phyloP scores from a whole-genome alignment of 2,113 vertebrate genomes.

The Chaetura pelagica region DNA sequence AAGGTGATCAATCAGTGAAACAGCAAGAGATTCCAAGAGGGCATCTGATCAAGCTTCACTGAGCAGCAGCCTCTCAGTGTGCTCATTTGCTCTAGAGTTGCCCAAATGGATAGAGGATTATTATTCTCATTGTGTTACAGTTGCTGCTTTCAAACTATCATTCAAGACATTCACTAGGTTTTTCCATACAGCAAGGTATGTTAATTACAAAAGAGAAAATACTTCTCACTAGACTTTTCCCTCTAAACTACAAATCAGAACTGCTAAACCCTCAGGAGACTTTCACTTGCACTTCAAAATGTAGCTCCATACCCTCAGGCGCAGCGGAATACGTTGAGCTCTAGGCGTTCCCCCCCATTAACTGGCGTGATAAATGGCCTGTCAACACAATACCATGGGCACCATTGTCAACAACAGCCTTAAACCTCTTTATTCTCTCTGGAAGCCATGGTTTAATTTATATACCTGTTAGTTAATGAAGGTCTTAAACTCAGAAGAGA shows the following conservation, averaged over 20 bases:
- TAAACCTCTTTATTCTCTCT: not conserved
- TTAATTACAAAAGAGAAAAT: not conserved
- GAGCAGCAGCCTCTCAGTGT: not conserved
- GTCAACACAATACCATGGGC: not conserved
- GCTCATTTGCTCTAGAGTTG: not conserved
- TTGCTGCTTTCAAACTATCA: not conserved
- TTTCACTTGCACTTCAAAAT: not conserved
- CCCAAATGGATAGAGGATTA: not conserved
- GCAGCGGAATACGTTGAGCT: not conserved
- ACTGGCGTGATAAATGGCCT: not conserved
- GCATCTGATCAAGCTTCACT: not conserved
- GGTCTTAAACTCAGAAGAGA: not conserved
- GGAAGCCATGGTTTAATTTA: not conserved
- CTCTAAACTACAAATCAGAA: not conserved
- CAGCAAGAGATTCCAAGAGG: not conserved
- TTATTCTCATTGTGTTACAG: not conserved
- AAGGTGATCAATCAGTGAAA: not conserved
- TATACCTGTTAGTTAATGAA: constrained; percentile 8
- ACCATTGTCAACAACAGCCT: not conserved
- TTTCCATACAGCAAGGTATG: not conserved
- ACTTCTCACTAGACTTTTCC: not conserved
- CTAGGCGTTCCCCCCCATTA: not conserved
- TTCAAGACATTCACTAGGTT: not conserved
- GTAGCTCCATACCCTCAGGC: not conserved
- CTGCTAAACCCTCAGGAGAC: not conserved